Evolutionary conservation across 2,113 vertebrate species (phyloP), one percentile per base, ranked within the genome.

Genomic region (Microtus richardsoni): DNA sequence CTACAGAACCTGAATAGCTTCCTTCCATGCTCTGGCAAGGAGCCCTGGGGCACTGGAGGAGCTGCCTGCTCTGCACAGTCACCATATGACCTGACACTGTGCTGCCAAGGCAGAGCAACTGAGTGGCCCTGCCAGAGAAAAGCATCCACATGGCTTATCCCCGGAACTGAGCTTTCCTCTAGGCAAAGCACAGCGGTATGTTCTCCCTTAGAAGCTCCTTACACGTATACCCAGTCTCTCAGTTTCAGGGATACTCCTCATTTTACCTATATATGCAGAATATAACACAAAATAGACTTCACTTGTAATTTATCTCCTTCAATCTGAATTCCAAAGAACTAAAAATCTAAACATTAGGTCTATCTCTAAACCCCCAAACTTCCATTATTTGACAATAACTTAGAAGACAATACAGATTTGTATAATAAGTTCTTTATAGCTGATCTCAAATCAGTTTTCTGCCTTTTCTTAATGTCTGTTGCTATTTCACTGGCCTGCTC

Each of bases 401-500:
- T 12, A 39, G 85, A 36, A 64, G 41, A 21, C 4, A 47, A 64
- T 22, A 52, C 19, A 41, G 4, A 36, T n/a, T 0, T 26, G 16
- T 17, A 17, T 73, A 8, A 16, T 5, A 30, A 0, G n/a, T 41
- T 66, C 87, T 49, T 30, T 58, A 60, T 7, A 47, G 10, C 2
- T 70, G 19, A 36, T 11, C 68, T 33, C 68, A 47, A 3, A 39
- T 7, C 5, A 10, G 9, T 70, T 17, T 44, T 14, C 14, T 16
- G 24, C 17, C n/a, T 54, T 52, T 28, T 17, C 5, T 47, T 33
- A 12, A 11, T 8, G 17, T 1, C 41, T 3, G 4, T 1, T 44
- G 58, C 64, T 68, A 39, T 5, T 24, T 10, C 58, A 26, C 28
- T 13, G 49, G 4, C 54, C 33, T 54, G 21, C 16, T 49, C 75